Evolutionary conservation across 1,140 invertebrate genomes (phyloP), one percentile per base, ranked within the genome.

Genomic region (Sycophila sp.): DNA sequence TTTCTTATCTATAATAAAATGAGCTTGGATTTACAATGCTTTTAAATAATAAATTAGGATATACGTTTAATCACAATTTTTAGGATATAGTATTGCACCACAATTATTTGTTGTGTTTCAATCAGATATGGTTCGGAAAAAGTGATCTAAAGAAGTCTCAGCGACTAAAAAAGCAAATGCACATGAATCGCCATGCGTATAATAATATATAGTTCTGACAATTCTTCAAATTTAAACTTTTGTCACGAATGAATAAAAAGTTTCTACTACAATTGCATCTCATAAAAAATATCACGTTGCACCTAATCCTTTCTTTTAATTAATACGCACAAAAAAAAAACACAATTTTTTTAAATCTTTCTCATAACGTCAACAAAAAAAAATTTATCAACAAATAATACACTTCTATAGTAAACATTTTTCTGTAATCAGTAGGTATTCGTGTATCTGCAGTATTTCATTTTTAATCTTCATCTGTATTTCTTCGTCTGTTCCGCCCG

Each of bases 401-500:
- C 1, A 62, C 13, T 1, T 22, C 15, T 5, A 40, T 26, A 28
- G 26, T 13, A 60, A 60, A 11, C 15, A 13, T 49, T 6, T 49
- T 49, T 13, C 47, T 2, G 19, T 42, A 47, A 47, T n/a, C 42
- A 47, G 19, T 59, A n/a, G 6, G 28, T 59, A 19, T 2, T 26
- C 6, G 38, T 28, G 4, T 8, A 40, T 49, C 36, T 47, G 7
- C 38, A 53, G 38, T 24, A n/a, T 3, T 64, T 66, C 66, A 19
- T 58, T 45, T 26, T 42, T 53, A 47, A 34, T 70, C 69, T 62
- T 82, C 81, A 69, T 80, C 75, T 51, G 74, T 77, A 69, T 74
- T 80, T 72, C 80, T 80, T 68, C 80, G 76, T 47, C 79, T 73
- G 74, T 77, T 77, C 58, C 81, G 80, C 49, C 80, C 80, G 51